Evolutionary conservation across 1,140 invertebrate genomes (phyloP), one percentile per base, ranked within the genome.

Genomic region (Apolygus lucorum): DNA sequence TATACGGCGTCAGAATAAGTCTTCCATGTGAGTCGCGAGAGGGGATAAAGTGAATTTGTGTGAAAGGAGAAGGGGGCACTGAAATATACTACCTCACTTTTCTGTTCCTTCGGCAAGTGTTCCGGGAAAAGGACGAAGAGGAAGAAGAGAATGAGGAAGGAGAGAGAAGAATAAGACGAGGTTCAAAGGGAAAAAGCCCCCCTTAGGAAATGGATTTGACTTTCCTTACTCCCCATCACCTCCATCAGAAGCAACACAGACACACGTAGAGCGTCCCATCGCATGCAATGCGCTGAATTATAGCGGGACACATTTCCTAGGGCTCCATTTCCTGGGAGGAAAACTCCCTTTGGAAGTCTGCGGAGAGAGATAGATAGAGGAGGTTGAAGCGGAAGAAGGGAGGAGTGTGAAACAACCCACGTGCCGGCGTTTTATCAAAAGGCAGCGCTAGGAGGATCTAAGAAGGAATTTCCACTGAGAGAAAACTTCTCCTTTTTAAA

Each of bases 251-350:
- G 34, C 34, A 42, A 42, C 34, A 42, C 34, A 17, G 34, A 42
- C 4, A 42, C 34, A 42, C 34, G 17, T 42, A 4, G 17, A 42
- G 4, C 34, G 17, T 17, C 34, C 34, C 34, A 42, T 59, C 22
- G 54, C 54, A 4, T 59, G 54, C 54, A 17, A 13, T 21, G 54
- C 11, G 54, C 13, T 59, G 54, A 59, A 59, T 59, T 59, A 59
- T 59, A 59, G 54, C 54, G 54, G 54, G 22, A 59, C 54, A 59
- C 54, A 59, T 59, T 59, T 59, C 54, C 54, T 59, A 59, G 54
- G 22, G 54, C 54, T 59, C 54, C 54, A 13, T 24, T 13, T 59
- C 22, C 54, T 4, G 13, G 22, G 54, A 49, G 17, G 17, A 17
- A 59, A 59, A 59, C 54, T 22, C 54, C 17, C 54, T 59, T 59